These are phyloP conservation scores for Hypsopygia costalis DNA, from an alignment of 2,888 invertebrate species.

Conservation along the genomic window DNA sequence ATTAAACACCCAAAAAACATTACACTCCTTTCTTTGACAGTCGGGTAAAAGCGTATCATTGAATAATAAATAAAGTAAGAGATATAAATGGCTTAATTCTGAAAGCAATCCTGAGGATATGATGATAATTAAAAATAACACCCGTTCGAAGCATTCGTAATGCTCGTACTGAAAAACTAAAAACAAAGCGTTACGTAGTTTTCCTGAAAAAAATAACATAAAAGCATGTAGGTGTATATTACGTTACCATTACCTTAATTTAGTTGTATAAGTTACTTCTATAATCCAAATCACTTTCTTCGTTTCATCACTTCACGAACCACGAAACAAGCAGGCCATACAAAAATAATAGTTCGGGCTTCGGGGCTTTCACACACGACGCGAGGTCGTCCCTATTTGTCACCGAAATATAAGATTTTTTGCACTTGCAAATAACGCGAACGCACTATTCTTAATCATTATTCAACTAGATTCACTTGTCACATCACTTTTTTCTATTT, in stretches of 20 bases:
- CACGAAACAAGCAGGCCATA: constrained; percentile 18
- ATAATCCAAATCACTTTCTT: constrained; percentile 30
- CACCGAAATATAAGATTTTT: constrained; percentile 53
- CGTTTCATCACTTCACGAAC: constrained; percentile 37
- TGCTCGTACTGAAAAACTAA: too few relatives aligned
- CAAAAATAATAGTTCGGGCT: constrained; percentile 23
- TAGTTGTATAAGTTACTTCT: background rate
- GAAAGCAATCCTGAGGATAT: too few relatives aligned
- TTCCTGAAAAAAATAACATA: background rate
- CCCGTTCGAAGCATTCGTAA: too few relatives aligned
- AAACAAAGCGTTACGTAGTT: too few relatives aligned
- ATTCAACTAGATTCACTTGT: constrained; percentile 7
- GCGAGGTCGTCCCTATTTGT: constrained; percentile 44
- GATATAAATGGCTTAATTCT: too few relatives aligned
- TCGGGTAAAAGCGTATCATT: too few relatives aligned
- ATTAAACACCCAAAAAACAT: too few relatives aligned
- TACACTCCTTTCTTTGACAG: too few relatives aligned
- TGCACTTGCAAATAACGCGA: constrained; percentile 26
- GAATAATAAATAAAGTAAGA: too few relatives aligned
- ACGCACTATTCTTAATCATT: constrained; percentile 59
- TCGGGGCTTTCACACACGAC: constrained; percentile 21
- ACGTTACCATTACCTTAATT: background rate
- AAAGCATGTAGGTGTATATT: background rate
- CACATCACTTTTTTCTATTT: constrained; percentile 4
- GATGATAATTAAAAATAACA: too few relatives aligned